phyloP scores from a whole-genome alignment of 2,888 invertebrate species.

The Hyalella azteca region DNA sequence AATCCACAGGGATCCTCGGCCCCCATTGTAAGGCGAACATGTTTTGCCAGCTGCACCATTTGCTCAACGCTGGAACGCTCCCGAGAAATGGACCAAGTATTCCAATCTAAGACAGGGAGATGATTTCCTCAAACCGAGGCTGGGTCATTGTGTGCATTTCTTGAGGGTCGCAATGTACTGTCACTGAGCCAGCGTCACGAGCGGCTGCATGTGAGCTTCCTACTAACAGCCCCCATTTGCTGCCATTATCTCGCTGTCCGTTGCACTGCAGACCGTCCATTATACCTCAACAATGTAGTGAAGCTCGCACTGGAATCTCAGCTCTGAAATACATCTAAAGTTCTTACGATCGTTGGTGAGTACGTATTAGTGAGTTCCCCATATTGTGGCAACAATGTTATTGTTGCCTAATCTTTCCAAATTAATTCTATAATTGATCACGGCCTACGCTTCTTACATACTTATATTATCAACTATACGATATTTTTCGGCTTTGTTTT shows the following conservation, averaged over 20 bases:
- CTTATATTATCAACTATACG: too few relatives aligned
- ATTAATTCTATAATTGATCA: too few relatives aligned
- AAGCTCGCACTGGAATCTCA: not conserved
- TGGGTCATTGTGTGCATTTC: constrained; percentile 18
- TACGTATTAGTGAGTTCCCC: too few relatives aligned
- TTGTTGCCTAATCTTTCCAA: too few relatives aligned
- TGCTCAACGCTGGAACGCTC: constrained; percentile 19
- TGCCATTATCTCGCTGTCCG: constrained; percentile 19
- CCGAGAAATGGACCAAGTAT: constrained; percentile 26
- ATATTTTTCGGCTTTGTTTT: too few relatives aligned
- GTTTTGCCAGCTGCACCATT: constrained; percentile 29
- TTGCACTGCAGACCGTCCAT: constrained; percentile 7
- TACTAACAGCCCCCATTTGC: constrained; percentile 18
- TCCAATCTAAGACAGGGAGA: not conserved
- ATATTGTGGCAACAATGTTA: too few relatives aligned
- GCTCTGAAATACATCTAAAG: not conserved
- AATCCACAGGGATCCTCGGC: constrained; percentile 24
- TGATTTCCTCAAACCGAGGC: constrained; percentile 20
- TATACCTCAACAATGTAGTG: not conserved
- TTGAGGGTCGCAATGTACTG: constrained; percentile 19
- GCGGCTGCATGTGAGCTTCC: not conserved
- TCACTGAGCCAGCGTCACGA: not conserved
- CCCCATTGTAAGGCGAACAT: constrained; percentile 15
- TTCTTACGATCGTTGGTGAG: not conserved
- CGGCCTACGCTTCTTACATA: too few relatives aligned